Conservation (phyloP, 2,888 invertebrate genomes). For the Caenorhabditis imperialis region DNA sequence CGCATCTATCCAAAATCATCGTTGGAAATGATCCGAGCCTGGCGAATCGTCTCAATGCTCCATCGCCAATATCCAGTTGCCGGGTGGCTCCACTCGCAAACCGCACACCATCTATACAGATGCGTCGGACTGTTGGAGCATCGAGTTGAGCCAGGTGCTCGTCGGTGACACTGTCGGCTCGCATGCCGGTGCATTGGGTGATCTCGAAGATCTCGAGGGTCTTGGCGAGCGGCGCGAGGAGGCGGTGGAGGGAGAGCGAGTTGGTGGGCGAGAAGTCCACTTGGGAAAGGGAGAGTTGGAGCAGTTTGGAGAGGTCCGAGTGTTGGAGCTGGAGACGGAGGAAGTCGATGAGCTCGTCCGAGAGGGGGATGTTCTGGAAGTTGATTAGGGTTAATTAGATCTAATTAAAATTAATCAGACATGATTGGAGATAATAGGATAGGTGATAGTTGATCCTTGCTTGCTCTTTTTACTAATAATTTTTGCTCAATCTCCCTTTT, state of each 20-base stretch:
- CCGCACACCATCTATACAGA: conserved; percentile 57
- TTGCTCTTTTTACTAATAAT: no score
- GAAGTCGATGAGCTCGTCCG: conserved; percentile 56
- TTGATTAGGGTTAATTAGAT: no score
- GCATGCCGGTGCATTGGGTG: conserved; percentile 54
- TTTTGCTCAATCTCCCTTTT: no score
- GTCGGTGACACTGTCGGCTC: conserved; percentile 55
- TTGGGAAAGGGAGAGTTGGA: conserved; percentile 49
- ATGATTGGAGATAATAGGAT: no score
- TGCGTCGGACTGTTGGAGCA: conserved; percentile 39
- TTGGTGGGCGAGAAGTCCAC: conserved; percentile 59
- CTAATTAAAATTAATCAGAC: no score
- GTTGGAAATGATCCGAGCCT: conserved; percentile 55
- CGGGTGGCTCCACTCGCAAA: conserved; percentile 28
- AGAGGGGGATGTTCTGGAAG: conserved; percentile 53
- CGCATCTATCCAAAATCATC: conserved; percentile 58
- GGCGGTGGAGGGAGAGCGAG: conserved; percentile 55
- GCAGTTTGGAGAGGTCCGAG: conserved; percentile 48
- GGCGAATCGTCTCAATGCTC: conserved; percentile 44
- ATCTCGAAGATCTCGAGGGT: conserved; percentile 54
- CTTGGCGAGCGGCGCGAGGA: conserved; percentile 51
- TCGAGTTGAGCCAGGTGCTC: conserved; percentile 58
- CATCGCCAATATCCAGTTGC: conserved; percentile 57
- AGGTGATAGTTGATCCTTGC: no score
- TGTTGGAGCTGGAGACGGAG: conserved; percentile 50